phyloP scores from a whole-genome alignment of 1,140 invertebrate genomes.

The Philotrypesis tridentata region DNA sequence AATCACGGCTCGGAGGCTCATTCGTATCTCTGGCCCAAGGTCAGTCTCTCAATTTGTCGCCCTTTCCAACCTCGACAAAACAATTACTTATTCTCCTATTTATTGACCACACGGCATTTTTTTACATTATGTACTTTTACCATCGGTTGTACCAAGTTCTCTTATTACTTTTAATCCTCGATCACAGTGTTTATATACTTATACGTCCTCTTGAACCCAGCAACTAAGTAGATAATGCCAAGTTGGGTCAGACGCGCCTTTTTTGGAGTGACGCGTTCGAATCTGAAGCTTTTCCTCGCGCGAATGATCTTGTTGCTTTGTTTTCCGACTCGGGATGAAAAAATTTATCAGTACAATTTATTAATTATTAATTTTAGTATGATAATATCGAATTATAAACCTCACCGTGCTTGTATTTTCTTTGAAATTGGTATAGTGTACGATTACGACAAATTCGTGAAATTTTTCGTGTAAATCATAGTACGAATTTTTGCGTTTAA shows the following conservation, averaged over 20 bases:
- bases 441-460: too few relatives aligned
- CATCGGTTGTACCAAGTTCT: not conserved
- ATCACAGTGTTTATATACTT: constrained; percentile 26
- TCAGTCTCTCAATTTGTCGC: constrained; percentile 53
- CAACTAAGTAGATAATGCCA: constrained; percentile 16
- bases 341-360: too few relatives aligned
- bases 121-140: constrained; percentile 1
- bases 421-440: too few relatives aligned
- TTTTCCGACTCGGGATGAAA: too few relatives aligned
- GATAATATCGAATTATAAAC: too few relatives aligned
- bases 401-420: too few relatives aligned
- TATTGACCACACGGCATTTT: not conserved
- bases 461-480: too few relatives aligned
- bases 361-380: too few relatives aligned
- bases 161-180: constrained; percentile 11
- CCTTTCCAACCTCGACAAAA: not conserved
- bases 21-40: constrained; percentile 60
- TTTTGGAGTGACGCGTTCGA: not conserved
- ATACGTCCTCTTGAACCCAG: not conserved
- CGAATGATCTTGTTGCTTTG: too few relatives aligned
- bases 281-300: not conserved
- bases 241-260: not conserved
- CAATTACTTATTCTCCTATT: not conserved
- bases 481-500: too few relatives aligned
- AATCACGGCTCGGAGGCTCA: constrained; percentile 50